Percentiles rank a stretch among this genome's conserved stretches.
Conservation (phyloP, 2,113 vertebrate species). For the Promerops cafer region DNA sequence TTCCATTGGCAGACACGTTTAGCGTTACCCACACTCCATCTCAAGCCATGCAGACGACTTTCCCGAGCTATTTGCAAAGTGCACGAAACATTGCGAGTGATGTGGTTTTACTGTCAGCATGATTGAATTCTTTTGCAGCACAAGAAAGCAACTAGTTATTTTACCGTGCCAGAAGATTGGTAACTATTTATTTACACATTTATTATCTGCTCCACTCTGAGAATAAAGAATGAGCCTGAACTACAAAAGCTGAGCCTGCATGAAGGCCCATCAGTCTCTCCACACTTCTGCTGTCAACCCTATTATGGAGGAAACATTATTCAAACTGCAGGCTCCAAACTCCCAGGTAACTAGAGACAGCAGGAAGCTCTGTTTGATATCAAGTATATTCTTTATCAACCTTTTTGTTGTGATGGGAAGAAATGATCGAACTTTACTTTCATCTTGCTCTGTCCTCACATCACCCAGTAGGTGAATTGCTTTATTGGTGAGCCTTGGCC, state of each 20-base stretch:
- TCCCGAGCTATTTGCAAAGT: background rate
- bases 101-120: background rate
- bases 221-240: conserved; percentile 78
- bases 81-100: background rate
- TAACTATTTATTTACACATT: conserved; percentile 76
- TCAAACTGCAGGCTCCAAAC: conserved; percentile 81
- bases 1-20: background rate
- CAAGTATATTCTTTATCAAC: conserved; percentile 77
- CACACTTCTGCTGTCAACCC: conserved; percentile 98
- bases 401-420: conserved; percentile 84
- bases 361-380: conserved; percentile 79
- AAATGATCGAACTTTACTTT: conserved; percentile 81
- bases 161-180: conserved; percentile 64
- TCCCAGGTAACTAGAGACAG: conserved; percentile 93
- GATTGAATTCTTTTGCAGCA: conserved; percentile 49
- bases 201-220: conserved; percentile 66
- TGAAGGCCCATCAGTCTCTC: conserved; percentile 94
- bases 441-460: conserved; percentile 77
- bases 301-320: conserved; percentile 88
- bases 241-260: conserved; percentile 72
- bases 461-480: conserved; percentile 76
- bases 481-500: conserved; percentile 69
- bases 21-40: background rate
- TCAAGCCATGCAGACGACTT: background rate
- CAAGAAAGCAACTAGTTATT: conserved; percentile 66